Conservation (phyloP, 2,888 invertebrate genomes). For the Lottia scabra region DNA sequence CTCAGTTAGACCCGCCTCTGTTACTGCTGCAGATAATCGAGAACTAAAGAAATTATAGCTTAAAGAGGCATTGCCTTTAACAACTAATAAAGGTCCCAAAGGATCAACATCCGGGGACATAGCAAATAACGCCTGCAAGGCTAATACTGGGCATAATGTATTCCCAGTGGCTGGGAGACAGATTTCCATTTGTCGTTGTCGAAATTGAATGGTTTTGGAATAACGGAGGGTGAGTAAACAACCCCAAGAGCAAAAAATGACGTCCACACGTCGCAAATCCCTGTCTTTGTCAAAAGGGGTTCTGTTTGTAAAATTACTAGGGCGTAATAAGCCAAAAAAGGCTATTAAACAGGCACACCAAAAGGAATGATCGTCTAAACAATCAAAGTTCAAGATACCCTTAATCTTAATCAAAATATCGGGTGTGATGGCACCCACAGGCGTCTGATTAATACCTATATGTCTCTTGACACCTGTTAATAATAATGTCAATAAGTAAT, state of each 20-base stretch:
- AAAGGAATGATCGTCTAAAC: neutral
- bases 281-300: neutral
- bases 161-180: neutral
- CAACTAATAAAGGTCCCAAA: neutral
- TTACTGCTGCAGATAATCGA: too few species aligned
- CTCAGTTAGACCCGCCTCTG: too few species aligned
- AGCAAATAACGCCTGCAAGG: neutral
- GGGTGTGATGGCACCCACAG: neutral
- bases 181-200: neutral
- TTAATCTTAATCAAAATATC: neutral
- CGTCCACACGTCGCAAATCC: neutral
- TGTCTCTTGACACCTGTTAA: neutral
- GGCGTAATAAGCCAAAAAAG: neutral
- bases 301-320: neutral
- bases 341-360: too few species aligned
- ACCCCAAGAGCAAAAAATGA: neutral
- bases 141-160: neutral
- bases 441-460: neutral
- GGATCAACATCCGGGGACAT: neutral
- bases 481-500: neutral
- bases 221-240: too few species aligned
- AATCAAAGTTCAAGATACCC: neutral
- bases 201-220: neutral
- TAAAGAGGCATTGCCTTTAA: neutral
- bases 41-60: too few species aligned